Evolutionary conservation across 2,113 vertebrate species (phyloP).

Genomic region (Excalfactoria chinensis): DNA sequence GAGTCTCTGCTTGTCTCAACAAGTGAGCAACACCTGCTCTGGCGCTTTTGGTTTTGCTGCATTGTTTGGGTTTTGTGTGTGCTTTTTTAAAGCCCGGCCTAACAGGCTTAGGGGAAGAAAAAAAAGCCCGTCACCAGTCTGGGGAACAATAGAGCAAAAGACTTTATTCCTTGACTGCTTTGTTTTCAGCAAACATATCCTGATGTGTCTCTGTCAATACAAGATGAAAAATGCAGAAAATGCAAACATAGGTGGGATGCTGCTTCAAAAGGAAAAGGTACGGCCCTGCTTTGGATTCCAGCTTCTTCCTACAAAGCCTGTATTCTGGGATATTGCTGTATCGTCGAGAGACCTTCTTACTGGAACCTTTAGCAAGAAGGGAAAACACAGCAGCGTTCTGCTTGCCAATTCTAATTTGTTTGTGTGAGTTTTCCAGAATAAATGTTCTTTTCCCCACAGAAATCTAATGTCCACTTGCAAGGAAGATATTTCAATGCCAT

Average conservation of each 20-base stretch:
- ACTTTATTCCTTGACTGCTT: neutral
- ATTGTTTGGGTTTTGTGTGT: neutral
- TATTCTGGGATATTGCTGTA: neutral
- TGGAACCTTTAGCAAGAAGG: neutral
- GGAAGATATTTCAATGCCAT: neutral
- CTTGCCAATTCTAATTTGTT: slow-evolving; percentile 13
- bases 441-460: neutral
- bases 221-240: slow-evolving; percentile 19
- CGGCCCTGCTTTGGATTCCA: neutral
- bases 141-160: slow-evolving; percentile 12
- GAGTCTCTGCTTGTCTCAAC: slow-evolving; percentile 29
- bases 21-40: slow-evolving; percentile 55
- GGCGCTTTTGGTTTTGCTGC: neutral
- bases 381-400: neutral
- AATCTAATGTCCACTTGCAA: neutral
- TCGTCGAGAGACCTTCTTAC: neutral
- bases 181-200: slow-evolving; percentile 37
- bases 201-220: neutral
- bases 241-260: neutral
- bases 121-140: neutral
- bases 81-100: neutral
- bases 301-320: neutral
- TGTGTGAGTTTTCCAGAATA: neutral
- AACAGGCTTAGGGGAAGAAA: neutral
- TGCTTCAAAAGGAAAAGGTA: slow-evolving; percentile 11